phyloP scores from a whole-genome alignment of 2,888 invertebrate species.

The Pheosia gnoma region DNA sequence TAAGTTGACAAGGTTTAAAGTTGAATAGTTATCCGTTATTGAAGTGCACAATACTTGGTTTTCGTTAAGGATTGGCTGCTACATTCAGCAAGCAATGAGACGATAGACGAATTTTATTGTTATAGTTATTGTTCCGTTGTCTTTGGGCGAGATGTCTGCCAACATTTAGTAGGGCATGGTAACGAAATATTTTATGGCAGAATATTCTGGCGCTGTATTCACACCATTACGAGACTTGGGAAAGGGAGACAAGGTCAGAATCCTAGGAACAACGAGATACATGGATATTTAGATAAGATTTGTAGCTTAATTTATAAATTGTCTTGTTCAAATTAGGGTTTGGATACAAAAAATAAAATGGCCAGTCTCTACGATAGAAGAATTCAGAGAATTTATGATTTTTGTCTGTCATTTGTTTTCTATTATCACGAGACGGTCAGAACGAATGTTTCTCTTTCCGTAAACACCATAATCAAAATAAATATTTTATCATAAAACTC shows the following conservation, averaged over 20 bases:
- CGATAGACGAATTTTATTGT: constrained; percentile 68
- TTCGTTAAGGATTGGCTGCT: constrained; percentile 53
- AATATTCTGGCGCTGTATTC: constrained; percentile 10
- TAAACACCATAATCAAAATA: not conserved
- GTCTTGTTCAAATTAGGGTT: too few species aligned
- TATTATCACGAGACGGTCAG: too few species aligned
- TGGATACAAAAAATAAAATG: too few species aligned
- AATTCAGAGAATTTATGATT: too few species aligned
- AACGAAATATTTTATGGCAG: constrained; percentile 33
- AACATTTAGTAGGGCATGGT: constrained; percentile 60
- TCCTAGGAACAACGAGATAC: not conserved
- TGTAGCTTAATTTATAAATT: too few species aligned
- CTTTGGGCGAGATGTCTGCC: constrained; percentile 61
- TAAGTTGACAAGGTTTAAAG: not conserved
- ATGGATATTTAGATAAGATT: too few species aligned
- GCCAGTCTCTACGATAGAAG: too few species aligned
- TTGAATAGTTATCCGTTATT: not conserved
- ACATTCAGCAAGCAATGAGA: constrained; percentile 57
- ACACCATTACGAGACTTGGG: not conserved
- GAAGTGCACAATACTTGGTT: constrained; percentile 8
- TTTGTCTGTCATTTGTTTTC: too few species aligned
- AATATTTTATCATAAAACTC: constrained; percentile 19
- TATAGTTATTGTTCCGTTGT: constrained; percentile 69
- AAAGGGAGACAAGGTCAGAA: not conserved
- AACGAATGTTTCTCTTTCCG: not conserved